Evolutionary conservation across 2,113 vertebrate species (phyloP).

Genomic region (Spea multiplicata): DNA sequence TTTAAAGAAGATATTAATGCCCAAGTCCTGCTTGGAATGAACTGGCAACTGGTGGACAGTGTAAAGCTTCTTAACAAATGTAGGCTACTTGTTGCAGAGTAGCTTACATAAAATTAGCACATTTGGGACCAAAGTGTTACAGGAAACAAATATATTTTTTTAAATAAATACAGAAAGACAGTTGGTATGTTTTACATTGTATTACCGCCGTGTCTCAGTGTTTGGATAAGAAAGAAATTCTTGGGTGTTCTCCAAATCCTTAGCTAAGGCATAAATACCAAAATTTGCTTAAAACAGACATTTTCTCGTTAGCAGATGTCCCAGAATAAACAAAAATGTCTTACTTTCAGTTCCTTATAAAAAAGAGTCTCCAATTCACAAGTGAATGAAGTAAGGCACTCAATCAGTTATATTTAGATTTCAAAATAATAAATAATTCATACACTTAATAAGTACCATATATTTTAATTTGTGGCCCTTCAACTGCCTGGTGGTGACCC

Average conservation of each 20-base stretch:
- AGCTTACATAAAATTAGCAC: slow-evolving; percentile 36
- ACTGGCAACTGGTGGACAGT: no score
- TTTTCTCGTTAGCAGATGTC: slow-evolving; percentile 38
- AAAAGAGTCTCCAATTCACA: background rate
- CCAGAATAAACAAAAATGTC: slow-evolving; percentile 1
- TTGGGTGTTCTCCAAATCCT: slow-evolving; percentile 38
- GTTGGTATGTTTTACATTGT: slow-evolving; percentile 41
- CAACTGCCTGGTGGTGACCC: no score
- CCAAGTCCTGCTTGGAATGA: no score
- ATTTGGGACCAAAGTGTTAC: slow-evolving; percentile 24
- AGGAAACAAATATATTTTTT: slow-evolving; percentile 40
- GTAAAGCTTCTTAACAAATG: slow-evolving; percentile 16
- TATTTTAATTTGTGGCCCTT: background rate
- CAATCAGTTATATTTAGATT: background rate
- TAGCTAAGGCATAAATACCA: slow-evolving; percentile 32
- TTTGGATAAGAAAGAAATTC: slow-evolving; percentile 34
- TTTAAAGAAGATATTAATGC: no score
- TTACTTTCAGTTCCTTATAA: slow-evolving; percentile 6
- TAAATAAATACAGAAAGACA: slow-evolving; percentile 41
- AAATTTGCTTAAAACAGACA: slow-evolving; percentile 32
- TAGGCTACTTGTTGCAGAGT: slow-evolving; percentile 26
- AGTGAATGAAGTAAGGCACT: background rate
- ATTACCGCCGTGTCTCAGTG: slow-evolving; percentile 27
- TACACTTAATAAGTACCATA: background rate
- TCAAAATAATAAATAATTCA: no score